These are phyloP conservation scores for Plectropomus leopardus DNA, from an alignment of 2,113 vertebrate species.

Conservation along the genomic window DNA sequence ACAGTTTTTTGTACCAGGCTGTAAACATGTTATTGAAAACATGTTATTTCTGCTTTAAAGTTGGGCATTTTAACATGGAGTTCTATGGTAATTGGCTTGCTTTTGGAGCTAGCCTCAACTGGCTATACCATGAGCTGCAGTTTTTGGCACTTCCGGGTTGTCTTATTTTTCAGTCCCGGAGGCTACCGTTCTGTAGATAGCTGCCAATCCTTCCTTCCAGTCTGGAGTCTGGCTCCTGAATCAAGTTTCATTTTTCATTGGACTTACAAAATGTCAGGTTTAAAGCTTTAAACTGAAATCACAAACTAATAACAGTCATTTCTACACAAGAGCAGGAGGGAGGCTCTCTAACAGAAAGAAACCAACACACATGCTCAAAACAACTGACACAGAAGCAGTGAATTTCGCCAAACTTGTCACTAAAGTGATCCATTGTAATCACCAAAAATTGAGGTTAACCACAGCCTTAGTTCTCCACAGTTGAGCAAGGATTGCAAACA, in stretches of 20 bases:
- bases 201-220: neutral
- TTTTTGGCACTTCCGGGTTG: no score
- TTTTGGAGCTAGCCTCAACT: no score
- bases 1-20: no score
- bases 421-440: neutral
- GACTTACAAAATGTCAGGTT: neutral
- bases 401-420: neutral
- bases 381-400: neutral
- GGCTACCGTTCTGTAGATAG: no score
- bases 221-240: neutral
- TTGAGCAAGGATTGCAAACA: neutral
- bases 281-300: constrained; percentile 21
- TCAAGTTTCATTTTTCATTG: neutral
- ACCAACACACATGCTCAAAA: neutral
- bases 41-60: no score
- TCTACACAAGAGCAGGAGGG: neutral
- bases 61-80: no score
- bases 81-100: no score
- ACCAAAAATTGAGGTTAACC: neutral
- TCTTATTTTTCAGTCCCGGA: no score
- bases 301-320: constrained; percentile 9
- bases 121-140: no score
- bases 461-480: neutral
- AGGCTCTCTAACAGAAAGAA: neutral
- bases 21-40: no score